phyloP scores from a whole-genome alignment of 2,113 vertebrate genomes.

The Nothoprocta pentlandii region DNA sequence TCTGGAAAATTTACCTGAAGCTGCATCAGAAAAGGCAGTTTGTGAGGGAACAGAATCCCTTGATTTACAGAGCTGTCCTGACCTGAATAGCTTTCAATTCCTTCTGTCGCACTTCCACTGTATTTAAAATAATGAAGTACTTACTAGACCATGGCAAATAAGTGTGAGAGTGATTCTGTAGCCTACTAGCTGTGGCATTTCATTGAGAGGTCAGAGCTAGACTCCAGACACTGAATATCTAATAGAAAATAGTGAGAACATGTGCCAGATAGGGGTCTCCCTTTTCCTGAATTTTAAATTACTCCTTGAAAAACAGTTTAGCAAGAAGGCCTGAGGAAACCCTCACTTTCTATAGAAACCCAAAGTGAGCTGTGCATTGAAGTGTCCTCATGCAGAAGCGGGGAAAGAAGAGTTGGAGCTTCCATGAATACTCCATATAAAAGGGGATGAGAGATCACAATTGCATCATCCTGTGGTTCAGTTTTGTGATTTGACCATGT shows the following conservation, averaged over 20 bases:
- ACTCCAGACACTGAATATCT: neutral
- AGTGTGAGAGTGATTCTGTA: neutral
- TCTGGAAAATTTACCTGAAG: neutral
- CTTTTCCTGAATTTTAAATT: neutral
- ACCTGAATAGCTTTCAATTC: neutral
- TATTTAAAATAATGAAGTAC: neutral
- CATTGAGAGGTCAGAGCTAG: neutral
- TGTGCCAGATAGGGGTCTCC: neutral
- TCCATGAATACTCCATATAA: neutral
- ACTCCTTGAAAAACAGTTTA: neutral
- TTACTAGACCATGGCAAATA: neutral
- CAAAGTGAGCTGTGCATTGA: neutral
- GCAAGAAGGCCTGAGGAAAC: neutral
- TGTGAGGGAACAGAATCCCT: neutral
- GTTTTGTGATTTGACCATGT: neutral
- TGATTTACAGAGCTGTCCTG: neutral
- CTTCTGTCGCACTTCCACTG: neutral
- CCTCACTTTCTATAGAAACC: neutral
- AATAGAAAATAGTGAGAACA: neutral
- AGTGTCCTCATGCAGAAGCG: neutral
- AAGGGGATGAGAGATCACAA: neutral
- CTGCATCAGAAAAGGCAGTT: neutral
- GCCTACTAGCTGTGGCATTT: neutral
- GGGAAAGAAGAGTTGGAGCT: neutral
- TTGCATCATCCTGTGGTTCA: neutral